Evolutionary conservation across 2,888 invertebrate genomes (phyloP).

Genomic region (Lutraria lutraria): DNA sequence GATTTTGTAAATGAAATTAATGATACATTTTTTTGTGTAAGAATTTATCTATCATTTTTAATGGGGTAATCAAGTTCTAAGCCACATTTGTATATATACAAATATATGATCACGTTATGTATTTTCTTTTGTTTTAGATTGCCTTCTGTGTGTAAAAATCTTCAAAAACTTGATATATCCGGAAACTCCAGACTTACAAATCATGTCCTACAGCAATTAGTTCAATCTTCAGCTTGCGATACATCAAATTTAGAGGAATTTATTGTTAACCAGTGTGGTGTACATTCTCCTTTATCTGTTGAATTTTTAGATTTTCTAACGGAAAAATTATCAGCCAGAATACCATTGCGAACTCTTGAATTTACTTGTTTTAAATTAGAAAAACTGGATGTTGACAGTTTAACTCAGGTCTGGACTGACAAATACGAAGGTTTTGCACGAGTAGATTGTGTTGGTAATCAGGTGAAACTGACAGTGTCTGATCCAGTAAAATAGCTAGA

Average conservation of each 20-base stretch:
- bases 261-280: conserved; percentile 72
- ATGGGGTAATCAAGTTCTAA: too few species aligned
- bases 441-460: conserved; percentile 29
- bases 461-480: conserved; percentile 28
- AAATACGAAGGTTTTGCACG: conserved; percentile 72
- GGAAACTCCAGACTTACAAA: conserved; percentile 76
- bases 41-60: too few species aligned
- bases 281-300: conserved; percentile 76
- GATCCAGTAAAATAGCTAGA: conserved; percentile 3
- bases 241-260: conserved; percentile 72
- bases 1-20: too few species aligned
- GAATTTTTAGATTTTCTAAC: conserved; percentile 77
- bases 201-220: conserved; percentile 69
- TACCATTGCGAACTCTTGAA: conserved; percentile 68
- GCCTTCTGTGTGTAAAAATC: conserved; percentile 66
- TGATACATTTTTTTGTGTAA: too few species aligned
- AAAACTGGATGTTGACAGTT: conserved; percentile 73
- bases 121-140: conserved; percentile 68
- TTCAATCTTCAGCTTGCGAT: conserved; percentile 65
- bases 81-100: too few species aligned
- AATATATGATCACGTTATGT: too few species aligned
- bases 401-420: conserved; percentile 76
- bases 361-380: conserved; percentile 73
- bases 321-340: conserved; percentile 70
- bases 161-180: conserved; percentile 75